Base-by-base conservation (phyloP, 2,888 invertebrate genomes). In the Apamea epomidion region DNA sequence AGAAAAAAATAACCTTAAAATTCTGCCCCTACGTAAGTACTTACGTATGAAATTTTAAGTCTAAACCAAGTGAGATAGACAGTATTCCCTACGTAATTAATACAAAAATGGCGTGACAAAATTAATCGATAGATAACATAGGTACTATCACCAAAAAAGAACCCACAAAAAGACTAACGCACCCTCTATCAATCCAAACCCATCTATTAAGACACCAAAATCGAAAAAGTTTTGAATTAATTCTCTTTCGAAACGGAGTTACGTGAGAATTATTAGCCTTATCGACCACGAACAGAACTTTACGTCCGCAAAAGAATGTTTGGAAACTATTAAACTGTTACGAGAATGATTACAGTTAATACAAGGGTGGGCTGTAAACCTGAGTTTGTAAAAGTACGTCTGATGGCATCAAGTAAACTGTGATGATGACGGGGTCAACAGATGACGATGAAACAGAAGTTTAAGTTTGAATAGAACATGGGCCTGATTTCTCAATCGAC, bases 141-240 rank as follows among this genome's bases (percentile, higher is more conserved):
- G 21, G 25, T 29, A 48, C n/a, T 58, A n/a, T 18, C n/a, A 71
- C 29, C 64, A 70, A 65, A 42, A 74, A 54, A 72, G 14, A 48
- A 25, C 54, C 72, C 68, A 37, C 58, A 60, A 73, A 71, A 79
- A 67, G 1, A 32, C 32, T 42, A 65, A 77, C 21, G 64, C 74
- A 75, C 69, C 54, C 64, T 69, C 25, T 62, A 83, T 76, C 76
- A 69, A 72, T 74, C 18, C 29, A 14, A 72, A 60, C 45, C 45
- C 70, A 77, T 87, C 81, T 78, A 78, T 84, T 87, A 87, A 83
- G 75, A 80, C 79, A 74, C 80, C 82, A 86, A 90, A 93, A 93
- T 93, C 89, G 92, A 92, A 93, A 93, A 93, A 92, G 86, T 92
- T 93, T 91, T 91, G 91, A 93, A 92, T 91, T 89, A 91, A 91